These are phyloP conservation scores for Colossoma macropomum DNA, from an alignment of 2,113 vertebrate genomes.

Conservation along the genomic window DNA sequence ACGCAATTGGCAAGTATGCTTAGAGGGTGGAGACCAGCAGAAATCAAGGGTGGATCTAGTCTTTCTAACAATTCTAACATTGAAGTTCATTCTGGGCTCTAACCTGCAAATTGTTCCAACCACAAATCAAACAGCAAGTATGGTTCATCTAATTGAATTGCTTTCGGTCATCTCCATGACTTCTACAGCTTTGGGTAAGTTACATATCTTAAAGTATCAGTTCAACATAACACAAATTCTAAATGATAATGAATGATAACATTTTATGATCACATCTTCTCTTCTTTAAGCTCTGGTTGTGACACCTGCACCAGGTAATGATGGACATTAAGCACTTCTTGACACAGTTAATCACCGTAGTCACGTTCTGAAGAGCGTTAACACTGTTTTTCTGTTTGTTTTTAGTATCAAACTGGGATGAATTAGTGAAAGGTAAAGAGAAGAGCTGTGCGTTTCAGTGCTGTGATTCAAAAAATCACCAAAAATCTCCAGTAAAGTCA, in stretches of 20 bases:
- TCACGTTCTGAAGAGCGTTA: not conserved
- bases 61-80: not conserved
- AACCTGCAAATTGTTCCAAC: not conserved
- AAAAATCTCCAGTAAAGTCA: not conserved
- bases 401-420: not conserved
- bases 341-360: not conserved
- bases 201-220: not conserved
- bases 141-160: not conserved
- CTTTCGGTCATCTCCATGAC: not conserved
- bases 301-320: conserved; percentile 5
- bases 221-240: not conserved
- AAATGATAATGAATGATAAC: too few relatives aligned
- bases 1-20: not conserved
- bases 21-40: not conserved
- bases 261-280: not conserved
- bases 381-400: not conserved
- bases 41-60: not conserved
- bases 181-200: conserved; percentile 11
- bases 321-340: not conserved
- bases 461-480: not conserved
- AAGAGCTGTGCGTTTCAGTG: not conserved
- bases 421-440: not conserved
- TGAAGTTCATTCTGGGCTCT: not conserved
- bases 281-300: not conserved
- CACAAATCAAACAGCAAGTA: not conserved